Conservation (phyloP, 2,888 invertebrate species). For the Augochlorella aurata region DNA sequence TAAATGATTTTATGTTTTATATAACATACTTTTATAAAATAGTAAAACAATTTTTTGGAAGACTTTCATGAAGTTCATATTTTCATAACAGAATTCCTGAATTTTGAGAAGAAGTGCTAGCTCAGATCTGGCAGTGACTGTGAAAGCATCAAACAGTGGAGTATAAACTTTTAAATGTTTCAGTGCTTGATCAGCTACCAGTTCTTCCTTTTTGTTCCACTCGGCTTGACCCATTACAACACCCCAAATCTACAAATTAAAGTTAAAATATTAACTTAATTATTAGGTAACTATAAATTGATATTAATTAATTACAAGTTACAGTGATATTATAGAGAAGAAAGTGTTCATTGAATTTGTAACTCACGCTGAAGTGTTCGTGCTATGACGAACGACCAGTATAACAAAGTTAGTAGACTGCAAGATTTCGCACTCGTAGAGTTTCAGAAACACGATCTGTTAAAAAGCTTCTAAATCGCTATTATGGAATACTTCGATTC, state of each 20-base stretch:
- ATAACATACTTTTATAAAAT: constrained; percentile 93
- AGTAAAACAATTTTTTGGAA: constrained; percentile 98
- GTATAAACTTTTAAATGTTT: constrained; percentile 94
- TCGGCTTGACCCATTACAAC: constrained; percentile 97
- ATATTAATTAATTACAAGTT: not conserved
- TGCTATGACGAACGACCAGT: too few relatives aligned
- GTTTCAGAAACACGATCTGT: not conserved
- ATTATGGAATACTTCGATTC: not conserved
- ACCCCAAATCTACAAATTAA: constrained; percentile 90
- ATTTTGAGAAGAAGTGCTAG: constrained; percentile 94
- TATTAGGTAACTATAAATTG: not conserved
- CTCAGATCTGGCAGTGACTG: constrained; percentile 93
- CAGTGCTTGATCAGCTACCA: constrained; percentile 97
- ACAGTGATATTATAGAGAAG: not conserved
- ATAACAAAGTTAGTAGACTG: not conserved
- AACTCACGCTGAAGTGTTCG: too few relatives aligned
- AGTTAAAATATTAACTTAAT: not conserved
- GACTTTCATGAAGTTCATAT: constrained; percentile 99
- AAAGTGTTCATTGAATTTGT: too few relatives aligned
- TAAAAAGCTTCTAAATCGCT: not conserved
- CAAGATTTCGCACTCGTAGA: not conserved
- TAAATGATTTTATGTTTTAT: not conserved
- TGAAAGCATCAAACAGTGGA: constrained; percentile 92
- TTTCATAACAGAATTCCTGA: constrained; percentile 99
- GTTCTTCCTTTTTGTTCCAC: constrained; percentile 99